Percentiles rank a stretch among this genome's conserved stretches.
Evolutionary conservation across 2,888 invertebrate species (phyloP).

Genomic region (Cheilosia pagana): DNA sequence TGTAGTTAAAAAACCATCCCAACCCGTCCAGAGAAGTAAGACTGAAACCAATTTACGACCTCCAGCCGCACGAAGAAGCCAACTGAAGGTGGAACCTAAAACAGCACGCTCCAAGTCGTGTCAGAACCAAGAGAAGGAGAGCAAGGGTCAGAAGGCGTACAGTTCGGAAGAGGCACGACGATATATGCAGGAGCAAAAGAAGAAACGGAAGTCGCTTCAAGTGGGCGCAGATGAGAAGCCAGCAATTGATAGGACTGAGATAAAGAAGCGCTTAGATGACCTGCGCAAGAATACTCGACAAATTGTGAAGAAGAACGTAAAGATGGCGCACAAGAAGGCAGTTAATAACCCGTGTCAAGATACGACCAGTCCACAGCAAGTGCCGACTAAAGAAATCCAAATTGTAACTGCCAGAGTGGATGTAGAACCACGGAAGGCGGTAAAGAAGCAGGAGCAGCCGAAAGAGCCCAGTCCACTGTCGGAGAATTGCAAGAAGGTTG

Average conservation of each 20-base stretch:
- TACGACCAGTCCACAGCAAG: background rate
- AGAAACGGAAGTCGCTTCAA: conserved; percentile 82
- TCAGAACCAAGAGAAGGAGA: conserved; percentile 12
- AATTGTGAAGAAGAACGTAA: conserved; percentile 82
- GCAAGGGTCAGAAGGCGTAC: conserved; percentile 80
- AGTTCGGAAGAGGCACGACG: conserved; percentile 84
- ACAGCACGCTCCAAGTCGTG: conserved; percentile 63
- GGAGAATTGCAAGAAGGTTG: conserved; percentile 77
- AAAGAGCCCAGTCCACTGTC: conserved; percentile 54
- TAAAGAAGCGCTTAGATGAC: conserved; percentile 84
- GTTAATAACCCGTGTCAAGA: background rate
- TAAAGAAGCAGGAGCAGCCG: background rate
- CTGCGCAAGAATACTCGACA: conserved; percentile 83
- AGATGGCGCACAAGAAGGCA: conserved; percentile 76
- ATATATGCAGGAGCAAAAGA: conserved; percentile 85
- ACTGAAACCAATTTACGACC: conserved; percentile 72
- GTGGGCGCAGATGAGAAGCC: conserved; percentile 77
- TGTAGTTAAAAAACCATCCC: conserved; percentile 46
- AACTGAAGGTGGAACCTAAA: conserved; percentile 21
- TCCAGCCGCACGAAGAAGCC: conserved; percentile 39
- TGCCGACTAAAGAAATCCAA: conserved; percentile 8
- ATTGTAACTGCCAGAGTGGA: background rate
- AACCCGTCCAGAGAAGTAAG: conserved; percentile 71
- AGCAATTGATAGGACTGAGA: conserved; percentile 80
- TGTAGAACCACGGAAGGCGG: conserved; percentile 3